phyloP scores from a whole-genome alignment of 2,113 vertebrate genomes.

The Protobothrops mucrosquamatus region DNA sequence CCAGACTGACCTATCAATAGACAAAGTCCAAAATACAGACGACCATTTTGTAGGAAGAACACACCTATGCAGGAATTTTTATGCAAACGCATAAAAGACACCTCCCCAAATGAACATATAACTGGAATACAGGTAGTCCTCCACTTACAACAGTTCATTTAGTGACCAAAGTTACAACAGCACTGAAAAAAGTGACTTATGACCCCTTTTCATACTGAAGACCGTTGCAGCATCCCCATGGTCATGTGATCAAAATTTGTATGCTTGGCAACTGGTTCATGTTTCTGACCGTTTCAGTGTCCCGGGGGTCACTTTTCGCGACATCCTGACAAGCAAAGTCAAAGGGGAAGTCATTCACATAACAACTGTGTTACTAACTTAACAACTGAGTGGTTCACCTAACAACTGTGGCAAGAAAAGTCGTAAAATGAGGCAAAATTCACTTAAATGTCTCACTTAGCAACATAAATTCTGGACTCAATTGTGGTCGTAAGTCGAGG shows the following conservation, averaged over 20 bases:
- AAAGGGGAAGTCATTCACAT: neutral
- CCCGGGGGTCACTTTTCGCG: neutral
- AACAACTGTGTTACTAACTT: neutral
- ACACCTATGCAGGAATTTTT: neutral
- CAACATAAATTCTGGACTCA: neutral
- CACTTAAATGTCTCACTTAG: neutral
- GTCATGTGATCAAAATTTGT: neutral
- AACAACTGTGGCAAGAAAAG: neutral
- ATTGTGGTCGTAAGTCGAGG: neutral
- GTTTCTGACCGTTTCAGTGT: neutral
- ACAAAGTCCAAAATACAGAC: neutral
- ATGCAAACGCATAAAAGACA: neutral
- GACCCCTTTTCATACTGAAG: too few species aligned
- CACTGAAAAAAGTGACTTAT: too few species aligned
- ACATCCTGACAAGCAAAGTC: neutral
- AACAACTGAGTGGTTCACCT: neutral
- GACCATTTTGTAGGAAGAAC: neutral
- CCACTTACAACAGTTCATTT: neutral
- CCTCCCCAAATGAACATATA: neutral
- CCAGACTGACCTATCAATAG: neutral
- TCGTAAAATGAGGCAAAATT: neutral
- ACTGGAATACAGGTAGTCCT: neutral
- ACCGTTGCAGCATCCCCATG: neutral
- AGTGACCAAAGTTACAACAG: neutral
- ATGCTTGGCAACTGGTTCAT: neutral